A percentile compares a stretch with the other conserved stretches of the same genome.
These are phyloP conservation scores for Odontomyia ornata DNA, from an alignment of 2,888 invertebrate genomes.

Conservation along the genomic window DNA sequence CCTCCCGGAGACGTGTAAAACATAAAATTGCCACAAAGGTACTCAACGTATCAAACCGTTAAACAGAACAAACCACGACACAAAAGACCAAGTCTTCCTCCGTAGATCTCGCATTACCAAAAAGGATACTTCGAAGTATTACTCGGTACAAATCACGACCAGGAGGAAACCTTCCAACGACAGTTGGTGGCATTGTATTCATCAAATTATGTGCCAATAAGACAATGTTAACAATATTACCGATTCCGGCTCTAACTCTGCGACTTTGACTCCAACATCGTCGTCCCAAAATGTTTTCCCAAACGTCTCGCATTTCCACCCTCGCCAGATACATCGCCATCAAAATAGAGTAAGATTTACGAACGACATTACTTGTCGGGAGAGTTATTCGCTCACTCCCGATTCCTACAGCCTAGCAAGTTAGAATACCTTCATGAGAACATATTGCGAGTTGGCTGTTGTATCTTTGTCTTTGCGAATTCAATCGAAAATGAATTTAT, in stretches of 20 bases:
- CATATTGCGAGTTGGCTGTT: neutral
- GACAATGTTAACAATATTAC: neutral
- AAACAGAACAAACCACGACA: too few species aligned
- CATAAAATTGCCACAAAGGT: too few species aligned
- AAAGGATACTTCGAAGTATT: too few species aligned
- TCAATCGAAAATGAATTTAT: constrained; percentile 18
- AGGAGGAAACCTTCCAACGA: neutral
- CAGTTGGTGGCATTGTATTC: constrained; percentile 2
- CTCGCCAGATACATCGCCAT: neutral
- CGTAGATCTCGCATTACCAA: too few species aligned
- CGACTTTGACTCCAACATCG: neutral
- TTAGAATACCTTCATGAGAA: neutral
- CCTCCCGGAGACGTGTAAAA: too few species aligned
- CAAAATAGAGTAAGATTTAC: too few species aligned
- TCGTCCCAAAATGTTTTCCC: neutral
- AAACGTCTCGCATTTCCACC: neutral
- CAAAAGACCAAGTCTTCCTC: too few species aligned
- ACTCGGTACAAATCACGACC: constrained; percentile 10
- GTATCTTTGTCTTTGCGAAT: neutral
- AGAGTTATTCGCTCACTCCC: too few species aligned
- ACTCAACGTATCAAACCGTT: too few species aligned
- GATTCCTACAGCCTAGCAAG: too few species aligned
- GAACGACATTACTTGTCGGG: too few species aligned
- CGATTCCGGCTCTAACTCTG: neutral
- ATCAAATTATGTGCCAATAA: constrained; percentile 30